Percentiles rank a stretch among this genome's conserved stretches.
Evolutionary conservation across 2,113 vertebrate species (phyloP).

Genomic region (Sylvia atricapilla): DNA sequence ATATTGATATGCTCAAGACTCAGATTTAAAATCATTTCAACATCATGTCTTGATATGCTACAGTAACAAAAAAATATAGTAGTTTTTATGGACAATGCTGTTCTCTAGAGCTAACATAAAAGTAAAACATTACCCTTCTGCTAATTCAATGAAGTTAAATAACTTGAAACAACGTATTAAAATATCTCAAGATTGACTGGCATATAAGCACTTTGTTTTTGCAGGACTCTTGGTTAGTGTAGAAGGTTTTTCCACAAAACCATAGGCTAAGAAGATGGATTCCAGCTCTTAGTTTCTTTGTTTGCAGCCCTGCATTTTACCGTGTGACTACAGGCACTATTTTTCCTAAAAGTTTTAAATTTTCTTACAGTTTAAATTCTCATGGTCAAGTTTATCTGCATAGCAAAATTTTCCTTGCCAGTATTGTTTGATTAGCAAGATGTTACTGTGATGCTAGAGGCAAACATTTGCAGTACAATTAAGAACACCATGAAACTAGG

Average conservation of each 20-base stretch:
- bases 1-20: not conserved
- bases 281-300: not conserved
- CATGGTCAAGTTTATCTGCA: conserved; percentile 60
- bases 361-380: conserved; percentile 42
- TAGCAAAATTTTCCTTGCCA: conserved; percentile 58
- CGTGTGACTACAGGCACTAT: not conserved
- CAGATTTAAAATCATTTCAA: not conserved
- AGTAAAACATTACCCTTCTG: not conserved
- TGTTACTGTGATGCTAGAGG: conserved; percentile 57
- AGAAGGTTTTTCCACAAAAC: not conserved
- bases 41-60: not conserved
- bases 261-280: not conserved
- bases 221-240: not conserved
- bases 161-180: not conserved
- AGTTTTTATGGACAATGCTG: not conserved
- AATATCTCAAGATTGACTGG: not conserved
- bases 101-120: not conserved
- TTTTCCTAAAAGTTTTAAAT: conserved; percentile 11
- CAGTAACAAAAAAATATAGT: not conserved
- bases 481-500: conserved; percentile 2
- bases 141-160: not conserved
- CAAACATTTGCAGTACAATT: conserved; percentile 54
- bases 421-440: conserved; percentile 65
- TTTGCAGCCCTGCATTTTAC: not conserved
- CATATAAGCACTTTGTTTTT: not conserved